Evolutionary conservation across 1,140 invertebrate genomes (phyloP), one percentile per base, ranked within the genome.

Genomic region (Idris sp.): DNA sequence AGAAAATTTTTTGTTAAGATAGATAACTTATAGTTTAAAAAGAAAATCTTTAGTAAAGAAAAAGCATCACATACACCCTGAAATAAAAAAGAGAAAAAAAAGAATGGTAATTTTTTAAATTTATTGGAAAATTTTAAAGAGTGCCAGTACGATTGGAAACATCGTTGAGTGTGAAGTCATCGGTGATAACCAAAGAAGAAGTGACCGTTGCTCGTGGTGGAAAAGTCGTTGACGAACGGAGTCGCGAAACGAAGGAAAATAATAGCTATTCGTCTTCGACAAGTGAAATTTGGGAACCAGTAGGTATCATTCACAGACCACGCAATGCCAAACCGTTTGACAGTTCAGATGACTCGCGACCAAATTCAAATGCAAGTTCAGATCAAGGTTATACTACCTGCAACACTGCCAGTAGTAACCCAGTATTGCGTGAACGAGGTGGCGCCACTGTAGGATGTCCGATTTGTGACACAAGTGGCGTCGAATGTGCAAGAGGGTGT

Each of bases 61-160:
- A 6, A 22, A 22, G 6, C 19, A 22, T 22, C 6, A 2, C 6
- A 22, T 6, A 22, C 19, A 22, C 6, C 10, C 2, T 33, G 11
- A 35, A 35, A 35, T 13, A 35, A 35, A 14, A 35, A 28, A n/a
- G 4, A 16, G 8, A 22, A 35, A 30, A 28, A 46, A 15, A n/a
- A n/a, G n/a, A n/a, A n/a, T n/a, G n/a, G n/a, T n/a, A n/a, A n/a
- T n/a, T n/a, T n/a, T n/a, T n/a, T n/a, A n/a, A n/a, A n/a, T n/a
- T n/a, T n/a, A n/a, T n/a, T n/a, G n/a, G n/a, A n/a, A n/a, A n/a
- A n/a, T n/a, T 48, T 88, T 54, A 10, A 77, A 89, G 91, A 77
- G 90, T 92, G 19, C 92, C 92, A 9, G 92, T 93, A 2, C 90
- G 92, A 67, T 84, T 94, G 72, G 92, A 94, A 83, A 93, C 92